These are phyloP conservation scores for Reinhardtius hippoglossoides DNA, from an alignment of 2,113 vertebrate species.

Conservation along the genomic window DNA sequence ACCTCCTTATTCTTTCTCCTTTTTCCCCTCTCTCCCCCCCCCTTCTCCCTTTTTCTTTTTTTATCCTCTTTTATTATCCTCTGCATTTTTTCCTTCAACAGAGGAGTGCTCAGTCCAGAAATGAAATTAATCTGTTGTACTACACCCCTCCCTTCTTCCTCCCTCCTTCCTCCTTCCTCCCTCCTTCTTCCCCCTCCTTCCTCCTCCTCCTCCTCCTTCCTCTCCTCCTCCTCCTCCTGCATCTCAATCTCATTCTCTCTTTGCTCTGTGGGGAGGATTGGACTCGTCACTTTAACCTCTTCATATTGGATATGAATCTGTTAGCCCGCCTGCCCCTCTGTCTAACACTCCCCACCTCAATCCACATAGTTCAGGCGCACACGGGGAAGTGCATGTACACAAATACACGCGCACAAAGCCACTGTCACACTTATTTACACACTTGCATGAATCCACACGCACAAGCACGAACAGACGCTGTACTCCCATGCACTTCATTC, in stretches of 20 bases:
- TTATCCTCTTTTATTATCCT: conserved; percentile 74
- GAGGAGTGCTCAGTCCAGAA: conserved; percentile 69
- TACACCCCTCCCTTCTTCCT: conserved; percentile 53
- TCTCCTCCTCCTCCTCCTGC: conserved; percentile 28
- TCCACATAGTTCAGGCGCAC: conserved; percentile 49
- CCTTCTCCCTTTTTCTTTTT: conserved; percentile 44
- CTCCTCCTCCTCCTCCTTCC: neutral
- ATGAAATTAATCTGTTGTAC: conserved; percentile 82
- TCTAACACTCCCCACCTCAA: conserved; percentile 59
- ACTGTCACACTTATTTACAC: conserved; percentile 54
- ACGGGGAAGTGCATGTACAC: conserved; percentile 3
- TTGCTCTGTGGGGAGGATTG: conserved; percentile 70
- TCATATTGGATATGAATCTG: conserved; percentile 79
- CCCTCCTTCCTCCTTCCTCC: conserved; percentile 20
- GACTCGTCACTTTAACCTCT: conserved; percentile 77
- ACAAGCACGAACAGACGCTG: neutral
- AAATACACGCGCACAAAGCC: conserved; percentile 24
- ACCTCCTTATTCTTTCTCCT: neutral
- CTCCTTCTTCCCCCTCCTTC: conserved; percentile 15
- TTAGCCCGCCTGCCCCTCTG: conserved; percentile 68
- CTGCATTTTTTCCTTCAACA: conserved; percentile 55
- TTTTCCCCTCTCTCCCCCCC: conserved; percentile 27
- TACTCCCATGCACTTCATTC: conserved; percentile 34
- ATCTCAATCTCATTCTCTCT: conserved; percentile 73
- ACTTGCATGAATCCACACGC: conserved; percentile 24